Evolutionary conservation across 2,888 invertebrate species (phyloP), one percentile per base, ranked within the genome.

Genomic region (Dasysyrphus albostriatus): DNA sequence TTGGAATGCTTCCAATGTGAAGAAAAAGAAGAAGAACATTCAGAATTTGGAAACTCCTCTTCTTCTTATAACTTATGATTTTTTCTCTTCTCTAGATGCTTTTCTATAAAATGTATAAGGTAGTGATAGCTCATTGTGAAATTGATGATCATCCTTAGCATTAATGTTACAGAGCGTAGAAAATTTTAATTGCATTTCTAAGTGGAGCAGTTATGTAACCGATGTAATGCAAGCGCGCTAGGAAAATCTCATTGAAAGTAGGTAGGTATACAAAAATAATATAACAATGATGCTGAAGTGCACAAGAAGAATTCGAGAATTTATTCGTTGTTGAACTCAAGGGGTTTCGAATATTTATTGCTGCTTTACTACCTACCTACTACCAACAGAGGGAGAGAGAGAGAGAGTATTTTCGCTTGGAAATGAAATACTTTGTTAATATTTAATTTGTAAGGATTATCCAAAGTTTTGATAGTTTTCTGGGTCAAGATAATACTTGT

Each of bases 151-250:
- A 82, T 85, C 77, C 82, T 69, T 54, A 47, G 80, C 75, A 80
- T 80, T 84, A 80, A 76, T 59, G 65, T 75, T 65, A 73, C 82
- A 74, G 73, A 74, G 74, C 56, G 63, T 44, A 70, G 77, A 77
- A 54, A 80, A 73, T 85, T 82, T 85, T 85, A 85, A 85, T 85
- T 85, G 85, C 82, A 74, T 82, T 85, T 82, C 82, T 82, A 77
- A 85, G 82, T 82, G 81, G 65, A 84, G 24, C 75, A 44, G 69
- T 82, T 85, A 59, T 82, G 69, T 63, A 81, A 81, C 74, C 34
- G 54, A 65, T 76, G 84, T 56, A 80, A 56, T 75, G 47, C 32
- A 54, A 69, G 51, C 2, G 10, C 2, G 10, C 1, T 39, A 3
- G 37, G 44, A 56, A 59, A 61, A 44, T 56, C 54, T 12, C 34